Percentiles rank a stretch among this genome's conserved stretches.
Conservation (phyloP, 2,797 vertebrate genomes). For the Schizothorax lantsangensis region DNA sequence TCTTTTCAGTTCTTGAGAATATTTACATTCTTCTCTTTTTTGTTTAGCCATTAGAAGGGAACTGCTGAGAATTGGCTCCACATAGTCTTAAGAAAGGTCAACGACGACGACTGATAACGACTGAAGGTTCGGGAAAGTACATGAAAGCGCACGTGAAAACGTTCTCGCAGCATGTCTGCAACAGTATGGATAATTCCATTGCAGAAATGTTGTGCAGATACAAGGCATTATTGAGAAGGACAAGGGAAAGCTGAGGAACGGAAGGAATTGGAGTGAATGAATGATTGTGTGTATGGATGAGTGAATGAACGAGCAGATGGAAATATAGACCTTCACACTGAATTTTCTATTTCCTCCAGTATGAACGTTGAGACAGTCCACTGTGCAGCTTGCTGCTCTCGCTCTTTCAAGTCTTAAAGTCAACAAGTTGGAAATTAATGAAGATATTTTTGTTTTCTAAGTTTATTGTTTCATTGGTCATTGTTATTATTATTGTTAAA, state of each 20-base stretch:
- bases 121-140: slow-evolving; percentile 70
- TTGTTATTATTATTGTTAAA: slow-evolving; percentile 77
- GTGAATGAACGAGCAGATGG: slow-evolving; percentile 54
- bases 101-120: slow-evolving; percentile 61
- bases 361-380: slow-evolving; percentile 90
- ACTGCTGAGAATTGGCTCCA: slow-evolving; percentile 93
- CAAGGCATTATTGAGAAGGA: slow-evolving; percentile 84
- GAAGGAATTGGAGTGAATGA: slow-evolving; percentile 57
- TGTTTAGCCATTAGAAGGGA: slow-evolving; percentile 96
- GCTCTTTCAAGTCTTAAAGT: slow-evolving; percentile 82
- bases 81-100: slow-evolving; percentile 82
- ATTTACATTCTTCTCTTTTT: slow-evolving; percentile 61
- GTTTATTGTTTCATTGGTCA: slow-evolving; percentile 85
- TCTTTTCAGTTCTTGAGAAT: slow-evolving; percentile 79
- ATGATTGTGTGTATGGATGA: slow-evolving; percentile 62
- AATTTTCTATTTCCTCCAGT: slow-evolving; percentile 81
- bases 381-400: slow-evolving; percentile 89
- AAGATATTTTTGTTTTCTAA: slow-evolving; percentile 83
- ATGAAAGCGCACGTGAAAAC: slow-evolving; percentile 64
- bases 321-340: slow-evolving; percentile 69
- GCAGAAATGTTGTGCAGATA: slow-evolving; percentile 85
- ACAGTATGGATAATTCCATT: slow-evolving; percentile 69
- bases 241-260: slow-evolving; percentile 54
- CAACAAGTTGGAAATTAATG: slow-evolving; percentile 69
- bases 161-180: slow-evolving; percentile 82